Evolutionary conservation across 2,797 vertebrate genomes (phyloP).

Genomic region (Ptychadena robeensis): DNA sequence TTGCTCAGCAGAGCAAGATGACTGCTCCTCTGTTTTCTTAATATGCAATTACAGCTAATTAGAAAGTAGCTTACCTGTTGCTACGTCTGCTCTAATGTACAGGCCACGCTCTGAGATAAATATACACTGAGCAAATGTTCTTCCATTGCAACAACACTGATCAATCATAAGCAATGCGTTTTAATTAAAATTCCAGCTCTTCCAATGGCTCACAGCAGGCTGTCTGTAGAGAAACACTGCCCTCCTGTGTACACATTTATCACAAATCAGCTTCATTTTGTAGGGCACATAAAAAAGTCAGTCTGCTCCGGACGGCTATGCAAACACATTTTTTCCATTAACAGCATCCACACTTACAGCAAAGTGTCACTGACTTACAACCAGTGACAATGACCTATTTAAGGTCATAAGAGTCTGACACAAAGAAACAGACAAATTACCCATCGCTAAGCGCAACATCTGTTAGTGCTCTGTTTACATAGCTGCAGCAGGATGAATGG

Average conservation of each 20-base stretch:
- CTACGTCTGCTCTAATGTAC: conserved; percentile 56
- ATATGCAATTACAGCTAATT: conserved; percentile 58
- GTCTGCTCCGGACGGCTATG: background rate
- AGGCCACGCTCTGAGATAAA: conserved; percentile 58
- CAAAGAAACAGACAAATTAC: conserved; percentile 31
- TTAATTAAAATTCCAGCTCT: conserved; percentile 54
- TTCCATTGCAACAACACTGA: conserved; percentile 52
- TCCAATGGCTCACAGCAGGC: conserved; percentile 23
- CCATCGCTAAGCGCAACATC: conserved; percentile 24
- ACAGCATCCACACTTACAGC: background rate
- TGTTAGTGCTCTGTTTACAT: conserved; percentile 1
- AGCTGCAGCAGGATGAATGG: background rate
- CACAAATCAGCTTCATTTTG: conserved; percentile 8
- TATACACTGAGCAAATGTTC: conserved; percentile 59
- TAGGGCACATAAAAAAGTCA: conserved; percentile 10
- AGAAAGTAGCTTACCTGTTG: conserved; percentile 60
- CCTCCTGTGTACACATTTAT: conserved; percentile 49
- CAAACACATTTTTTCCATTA: conserved; percentile 17
- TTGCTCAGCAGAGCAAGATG: conserved; percentile 9
- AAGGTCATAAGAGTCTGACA: conserved; percentile 1
- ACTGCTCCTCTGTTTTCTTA: conserved; percentile 32
- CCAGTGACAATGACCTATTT: conserved; percentile 6
- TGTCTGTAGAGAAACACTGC: conserved; percentile 56
- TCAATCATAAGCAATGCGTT: conserved; percentile 54
- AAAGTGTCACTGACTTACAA: background rate